Evolutionary conservation across 2,113 vertebrate genomes (phyloP).

Genomic region (Periophthalmodon schlosseri): DNA sequence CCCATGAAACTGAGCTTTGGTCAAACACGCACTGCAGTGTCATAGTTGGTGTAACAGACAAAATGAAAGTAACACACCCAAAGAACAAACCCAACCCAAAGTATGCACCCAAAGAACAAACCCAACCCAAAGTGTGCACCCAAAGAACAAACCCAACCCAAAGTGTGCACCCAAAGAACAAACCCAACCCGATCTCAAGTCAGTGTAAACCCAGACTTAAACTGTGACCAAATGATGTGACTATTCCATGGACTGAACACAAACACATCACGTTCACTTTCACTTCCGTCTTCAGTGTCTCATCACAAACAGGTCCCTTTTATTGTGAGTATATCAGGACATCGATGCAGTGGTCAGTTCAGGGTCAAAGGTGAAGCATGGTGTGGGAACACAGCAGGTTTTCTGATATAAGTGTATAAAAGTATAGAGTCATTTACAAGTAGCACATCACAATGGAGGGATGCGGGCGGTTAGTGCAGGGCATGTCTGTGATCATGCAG

Average conservation of each 20-base stretch:
- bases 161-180: no score
- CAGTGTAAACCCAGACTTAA: background rate
- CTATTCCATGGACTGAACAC: background rate
- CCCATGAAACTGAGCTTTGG: no score
- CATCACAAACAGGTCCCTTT: background rate
- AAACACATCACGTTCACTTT: no score
- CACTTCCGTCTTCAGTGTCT: no score
- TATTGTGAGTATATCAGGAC: background rate
- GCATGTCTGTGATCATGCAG: constrained; percentile 49
- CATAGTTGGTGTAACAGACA: no score
- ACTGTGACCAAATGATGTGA: background rate
- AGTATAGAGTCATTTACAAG: constrained; percentile 2
- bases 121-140: no score
- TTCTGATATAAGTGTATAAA: background rate
- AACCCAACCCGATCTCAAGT: no score
- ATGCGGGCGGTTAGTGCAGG: constrained; percentile 46
- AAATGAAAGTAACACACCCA: no score
- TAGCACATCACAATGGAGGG: constrained; percentile 12
- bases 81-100: no score
- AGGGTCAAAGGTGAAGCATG: background rate
- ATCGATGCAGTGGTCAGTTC: background rate
- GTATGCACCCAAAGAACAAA: no score
- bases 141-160: no score
- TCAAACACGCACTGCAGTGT: no score
- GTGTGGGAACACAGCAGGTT: background rate